Evolutionary conservation across 2,888 invertebrate species (phyloP), one percentile per base, ranked within the genome.

Genomic region (Dendrolimus houi): DNA sequence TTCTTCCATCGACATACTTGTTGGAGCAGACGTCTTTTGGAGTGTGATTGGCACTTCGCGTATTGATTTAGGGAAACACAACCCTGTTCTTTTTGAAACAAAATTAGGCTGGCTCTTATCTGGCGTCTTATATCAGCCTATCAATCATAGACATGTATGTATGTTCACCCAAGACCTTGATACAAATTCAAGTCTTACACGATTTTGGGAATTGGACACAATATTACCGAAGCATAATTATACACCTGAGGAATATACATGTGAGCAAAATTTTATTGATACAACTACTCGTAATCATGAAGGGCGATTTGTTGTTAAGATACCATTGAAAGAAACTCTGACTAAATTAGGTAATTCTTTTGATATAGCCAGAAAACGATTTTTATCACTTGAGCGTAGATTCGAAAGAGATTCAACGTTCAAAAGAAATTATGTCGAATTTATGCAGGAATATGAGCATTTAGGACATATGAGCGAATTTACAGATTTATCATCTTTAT

Each of bases 271-370:
- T 9, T 64, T 61, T 54, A 8, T 41, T 13, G 12, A 58, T 9
- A 61, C 54, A n/a, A 60, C 60, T 7, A 55, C 41, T 2, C 63
- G 65, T 1, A 52, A 56, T 6, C 12, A 52, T 8, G 56, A 64
- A 17, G 67, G 64, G 1, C 53, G 58, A 29, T 67, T 65, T 29
- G 41, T 58, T 29, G 65, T 67, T 0, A 59, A 57, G 12, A 59
- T 67, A 8, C 65, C 65, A 14, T 52, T 67, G 7, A 60, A 59
- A 12, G 59, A 63, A 52, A 55, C 59, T 2, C 62, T 63, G 14
- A 52, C 58, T n/a, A 13, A 7, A 12, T 54, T 62, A 54, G 63
- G 65, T 40, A 59, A 62, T 10, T 62, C 62, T 0, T 58, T 56
- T 47, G 29, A 42, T 1, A n/a, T 41, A 13, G 65, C 63, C 0